phyloP scores from a whole-genome alignment of 2,113 vertebrate species.

The Peromyscus leucopus region DNA sequence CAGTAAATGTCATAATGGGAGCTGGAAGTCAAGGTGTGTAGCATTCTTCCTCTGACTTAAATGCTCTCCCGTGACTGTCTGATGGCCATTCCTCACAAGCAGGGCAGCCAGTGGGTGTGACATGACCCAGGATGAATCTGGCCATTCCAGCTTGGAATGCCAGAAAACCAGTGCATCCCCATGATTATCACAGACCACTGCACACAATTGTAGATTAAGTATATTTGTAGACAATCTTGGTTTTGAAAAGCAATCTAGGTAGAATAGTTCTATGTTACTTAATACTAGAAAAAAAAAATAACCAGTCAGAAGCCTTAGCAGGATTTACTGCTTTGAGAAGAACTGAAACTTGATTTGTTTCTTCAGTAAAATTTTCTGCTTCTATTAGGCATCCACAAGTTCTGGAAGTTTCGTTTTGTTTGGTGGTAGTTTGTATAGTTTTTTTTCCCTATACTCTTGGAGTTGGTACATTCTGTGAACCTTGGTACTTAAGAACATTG shows the following conservation, averaged over 20 bases:
- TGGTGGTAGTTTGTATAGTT: background rate
- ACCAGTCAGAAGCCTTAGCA: background rate
- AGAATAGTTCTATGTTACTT: background rate
- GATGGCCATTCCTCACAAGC: background rate
- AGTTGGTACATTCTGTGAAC: background rate
- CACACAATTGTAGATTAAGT: background rate
- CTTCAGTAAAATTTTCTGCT: background rate
- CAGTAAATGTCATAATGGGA: background rate
- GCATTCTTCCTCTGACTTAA: background rate
- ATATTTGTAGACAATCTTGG: background rate
- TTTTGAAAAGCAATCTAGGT: background rate
- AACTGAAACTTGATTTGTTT: slow-evolving; percentile 9
- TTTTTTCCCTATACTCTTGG: background rate
- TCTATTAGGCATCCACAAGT: background rate
- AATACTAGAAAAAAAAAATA: background rate
- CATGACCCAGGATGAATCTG: background rate
- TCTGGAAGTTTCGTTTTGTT: background rate
- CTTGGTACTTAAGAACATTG: background rate
- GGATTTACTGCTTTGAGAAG: slow-evolving; percentile 1
- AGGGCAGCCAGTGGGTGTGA: background rate
- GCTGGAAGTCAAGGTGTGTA: background rate
- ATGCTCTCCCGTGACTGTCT: background rate
- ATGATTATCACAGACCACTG: background rate
- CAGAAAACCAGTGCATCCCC: too few relatives aligned
- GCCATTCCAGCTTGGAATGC: background rate